phyloP scores from a whole-genome alignment of 2,888 invertebrate species.

The Harpalus rufipes region DNA sequence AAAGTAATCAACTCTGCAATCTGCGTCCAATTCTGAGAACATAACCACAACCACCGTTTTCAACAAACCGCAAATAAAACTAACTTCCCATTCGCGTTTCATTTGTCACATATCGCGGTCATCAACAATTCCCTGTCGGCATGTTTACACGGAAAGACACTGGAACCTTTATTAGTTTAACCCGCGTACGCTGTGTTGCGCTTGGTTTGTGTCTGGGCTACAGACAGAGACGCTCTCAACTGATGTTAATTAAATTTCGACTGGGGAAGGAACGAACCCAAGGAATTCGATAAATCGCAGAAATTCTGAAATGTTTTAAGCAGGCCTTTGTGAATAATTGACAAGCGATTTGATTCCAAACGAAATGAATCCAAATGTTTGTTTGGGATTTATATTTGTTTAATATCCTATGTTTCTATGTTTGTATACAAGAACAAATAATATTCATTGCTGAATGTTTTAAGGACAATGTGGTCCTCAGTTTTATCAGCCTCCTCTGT shows the following conservation, averaged over 20 bases:
- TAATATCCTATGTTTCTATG: background rate
- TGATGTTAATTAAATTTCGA: conserved; percentile 45
- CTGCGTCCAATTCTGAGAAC: conserved; percentile 12
- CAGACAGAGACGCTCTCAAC: background rate
- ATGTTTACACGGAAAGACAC: conserved; percentile 25
- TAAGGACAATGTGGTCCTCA: background rate
- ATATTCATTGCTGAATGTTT: background rate
- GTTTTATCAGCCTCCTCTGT: background rate
- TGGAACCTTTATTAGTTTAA: conserved; percentile 18
- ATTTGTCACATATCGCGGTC: conserved; percentile 31
- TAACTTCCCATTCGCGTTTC: conserved; percentile 1
- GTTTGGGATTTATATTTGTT: background rate
- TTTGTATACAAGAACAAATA: background rate
- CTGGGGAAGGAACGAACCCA: conserved; percentile 19
- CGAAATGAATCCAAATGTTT: conserved; percentile 1
- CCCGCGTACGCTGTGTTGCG: background rate
- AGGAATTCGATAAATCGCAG: conserved; percentile 45
- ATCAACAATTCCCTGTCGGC: conserved; percentile 20
- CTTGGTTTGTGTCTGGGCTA: conserved; percentile 2
- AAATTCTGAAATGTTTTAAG: conserved; percentile 21
- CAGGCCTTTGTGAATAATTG: conserved; percentile 48
- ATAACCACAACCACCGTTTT: background rate
- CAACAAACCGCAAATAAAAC: conserved; percentile 28
- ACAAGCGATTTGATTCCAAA: conserved; percentile 8
- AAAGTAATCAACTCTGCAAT: background rate